phyloP scores from a whole-genome alignment of 1,140 invertebrate genomes.

The Drosophila neocordata region DNA sequence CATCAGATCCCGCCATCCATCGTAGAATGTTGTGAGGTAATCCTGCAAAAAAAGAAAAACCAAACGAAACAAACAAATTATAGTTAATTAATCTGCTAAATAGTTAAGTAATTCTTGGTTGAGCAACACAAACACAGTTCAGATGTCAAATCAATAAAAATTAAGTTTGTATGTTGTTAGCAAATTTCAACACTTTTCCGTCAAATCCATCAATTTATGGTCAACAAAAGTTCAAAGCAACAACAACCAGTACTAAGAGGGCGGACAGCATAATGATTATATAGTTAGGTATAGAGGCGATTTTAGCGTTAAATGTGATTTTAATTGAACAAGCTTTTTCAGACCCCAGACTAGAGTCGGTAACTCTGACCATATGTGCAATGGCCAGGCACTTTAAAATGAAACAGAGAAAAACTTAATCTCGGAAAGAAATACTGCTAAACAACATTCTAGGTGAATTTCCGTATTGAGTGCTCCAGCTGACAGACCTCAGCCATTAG shows the following conservation, averaged over 20 bases:
- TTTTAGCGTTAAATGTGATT: constrained; percentile 19
- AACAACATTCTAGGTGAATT: constrained; percentile 56
- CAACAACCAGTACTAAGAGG: neutral
- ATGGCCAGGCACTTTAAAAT: constrained; percentile 3
- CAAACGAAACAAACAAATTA: constrained; percentile 15
- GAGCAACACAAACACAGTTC: constrained; percentile 41
- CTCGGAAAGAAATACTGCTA: constrained; percentile 24
- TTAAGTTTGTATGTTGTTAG: constrained; percentile 1
- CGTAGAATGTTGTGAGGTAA: constrained; percentile 83
- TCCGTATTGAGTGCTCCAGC: constrained; percentile 41
- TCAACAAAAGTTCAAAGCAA: constrained; percentile 23
- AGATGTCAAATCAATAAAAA: constrained; percentile 70
- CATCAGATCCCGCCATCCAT: constrained; percentile 87
- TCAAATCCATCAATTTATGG: constrained; percentile 22
- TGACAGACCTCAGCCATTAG: neutral
- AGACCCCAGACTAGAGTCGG: too few species aligned
- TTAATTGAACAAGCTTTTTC: constrained; percentile 46
- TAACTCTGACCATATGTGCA: constrained; percentile 48
- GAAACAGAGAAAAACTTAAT: constrained; percentile 5
- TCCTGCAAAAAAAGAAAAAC: constrained; percentile 47
- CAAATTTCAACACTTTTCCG: constrained; percentile 39
- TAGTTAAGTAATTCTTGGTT: constrained; percentile 28
- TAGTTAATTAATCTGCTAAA: constrained; percentile 15
- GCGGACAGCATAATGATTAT: constrained; percentile 41
- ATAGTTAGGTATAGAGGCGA: neutral